These are phyloP conservation scores for Glaucidium brasilianum DNA, from an alignment of 2,113 vertebrate species.

Conservation along the genomic window DNA sequence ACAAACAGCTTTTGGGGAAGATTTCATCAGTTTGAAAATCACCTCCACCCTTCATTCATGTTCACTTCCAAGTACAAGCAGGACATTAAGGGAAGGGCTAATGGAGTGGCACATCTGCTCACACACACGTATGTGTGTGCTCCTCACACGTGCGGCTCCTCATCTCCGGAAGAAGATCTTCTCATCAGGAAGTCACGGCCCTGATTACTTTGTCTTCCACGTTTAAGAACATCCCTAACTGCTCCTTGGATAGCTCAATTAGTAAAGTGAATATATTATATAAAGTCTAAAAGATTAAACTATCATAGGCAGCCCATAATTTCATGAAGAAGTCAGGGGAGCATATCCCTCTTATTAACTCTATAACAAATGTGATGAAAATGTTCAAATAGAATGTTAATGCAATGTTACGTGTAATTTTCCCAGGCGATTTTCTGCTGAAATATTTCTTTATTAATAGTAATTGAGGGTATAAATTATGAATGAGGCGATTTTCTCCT, in stretches of 20 bases:
- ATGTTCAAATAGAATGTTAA: conserved; percentile 99
- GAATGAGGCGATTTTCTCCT: conserved; percentile 95
- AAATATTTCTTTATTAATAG: conserved; percentile 99
- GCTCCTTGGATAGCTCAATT: conserved; percentile 93
- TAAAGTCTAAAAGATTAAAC: conserved; percentile 99
- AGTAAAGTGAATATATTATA: conserved; percentile 98
- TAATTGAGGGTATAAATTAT: conserved; percentile 99
- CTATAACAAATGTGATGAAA: conserved; percentile 98
- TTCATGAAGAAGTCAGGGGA: conserved; percentile 99
- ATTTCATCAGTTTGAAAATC: neutral
- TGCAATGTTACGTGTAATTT: conserved; percentile 99
- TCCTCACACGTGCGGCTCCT: conserved; percentile 4
- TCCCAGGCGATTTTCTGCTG: conserved; percentile 91
- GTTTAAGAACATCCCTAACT: conserved; percentile 85
- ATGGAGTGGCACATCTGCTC: neutral
- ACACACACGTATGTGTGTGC: neutral
- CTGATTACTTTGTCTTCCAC: conserved; percentile 79
- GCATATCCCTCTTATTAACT: conserved; percentile 99
- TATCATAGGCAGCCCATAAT: conserved; percentile 99
- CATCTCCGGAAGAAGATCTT: conserved; percentile 72
- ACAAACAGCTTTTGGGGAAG: neutral
- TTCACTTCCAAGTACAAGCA: neutral
- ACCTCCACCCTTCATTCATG: neutral
- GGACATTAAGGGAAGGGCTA: neutral
- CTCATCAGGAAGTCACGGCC: conserved; percentile 77